Base-by-base conservation (phyloP, 2,797 vertebrate genomes). In the Cynodonichthys magdalenae region DNA sequence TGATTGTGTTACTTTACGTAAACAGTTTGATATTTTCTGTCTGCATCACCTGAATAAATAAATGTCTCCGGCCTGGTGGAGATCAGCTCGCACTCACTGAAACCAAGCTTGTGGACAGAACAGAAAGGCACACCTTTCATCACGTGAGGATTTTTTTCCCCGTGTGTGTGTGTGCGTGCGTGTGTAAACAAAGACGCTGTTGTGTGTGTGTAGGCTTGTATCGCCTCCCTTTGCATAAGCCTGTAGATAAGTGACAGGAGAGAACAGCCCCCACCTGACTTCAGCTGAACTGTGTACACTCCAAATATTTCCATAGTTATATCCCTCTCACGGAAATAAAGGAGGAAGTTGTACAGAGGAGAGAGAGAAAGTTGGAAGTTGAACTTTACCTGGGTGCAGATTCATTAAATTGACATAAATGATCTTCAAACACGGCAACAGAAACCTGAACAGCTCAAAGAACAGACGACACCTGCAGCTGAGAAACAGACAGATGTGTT, bases 271-370 rank as follows among this genome's bases (percentile, higher is more conserved):
- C 74, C 76, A 81, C 79, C 81, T 80, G 66, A 46, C 86, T 85
- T 69, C 73, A 83, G 77, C 73, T 51, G 75, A 84, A 81, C 80
- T 92, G 88, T 93, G 90, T 90, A 91, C 88, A 92, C 89, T 93
- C 81, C 82, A 92, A 90, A 92, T 86, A 92, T 93, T 93, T 93
- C 90, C 91, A 91, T 90, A 91, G 87, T 53, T 73, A 12, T 79
- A 12, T 79, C 63, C 36, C 68, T 63, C 65, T 90, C 67, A 80
- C 84, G 74, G 88, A 93, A 90, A 87, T 71, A 27, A 77, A 89
- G 17, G 69, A 86, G 92, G 90, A 93, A 92, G 89, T 85, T 9
- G 3, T 46, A 59, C 59, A 74, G 67, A 70, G 49, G 51, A 69
- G 28, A 69, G 47, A 62, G 19, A 48, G 52, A 64, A 0, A 42